Base-by-base conservation (phyloP, 2,113 vertebrate genomes). In the Anseranas semipalmata region DNA sequence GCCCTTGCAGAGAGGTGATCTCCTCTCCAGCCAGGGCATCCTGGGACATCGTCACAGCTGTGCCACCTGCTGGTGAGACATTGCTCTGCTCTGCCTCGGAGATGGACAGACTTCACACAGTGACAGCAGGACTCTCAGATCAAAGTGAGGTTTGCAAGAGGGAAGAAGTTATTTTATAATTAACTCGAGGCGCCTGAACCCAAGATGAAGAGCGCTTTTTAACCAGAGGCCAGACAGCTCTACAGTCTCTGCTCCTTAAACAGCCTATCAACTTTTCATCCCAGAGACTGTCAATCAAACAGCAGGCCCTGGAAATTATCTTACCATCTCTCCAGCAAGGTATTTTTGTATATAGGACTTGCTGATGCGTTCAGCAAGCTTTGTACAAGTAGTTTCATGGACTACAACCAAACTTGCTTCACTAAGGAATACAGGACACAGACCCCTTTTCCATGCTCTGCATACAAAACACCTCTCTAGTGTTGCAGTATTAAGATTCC, bases 121-220 rank as follows among this genome's bases (percentile, higher is more conserved):
- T 55, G 74, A 63, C 37, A 73, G 55, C 27, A 70, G 67, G 3
- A 41, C 15, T 70, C 76, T 80, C 59, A 93, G 55, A 66, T 50
- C 46, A 63, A 96, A 92, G 90, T 30, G 22, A 68, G 12, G 48
- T 53, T 87, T 75, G 48, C 10, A 72, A 62, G 43, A 89, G 27
- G n/a, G 43, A 93, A 76, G 18, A 86, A 92, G 58, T 65, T 89
- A 75, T 59, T 85, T 85, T 70, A 56, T 65, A 87, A 96, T 93
- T 87, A 84, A 81, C 27, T 85, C 3, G 2, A 94, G 66, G 50
- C 82, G 77, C 66, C 66, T 45, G 66, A 95, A 53, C 71, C 46
- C 35, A 46, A 75, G 60, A 95, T 7, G 43, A 75, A 20, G 30
- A 87, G 24, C 76, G 37, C 50, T 71, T 81, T 63, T 78, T 59